A percentile compares a stretch with the other conserved stretches of the same genome.
Evolutionary conservation across 2,888 invertebrate genomes (phyloP).

Genomic region (Baccha elongata): DNA sequence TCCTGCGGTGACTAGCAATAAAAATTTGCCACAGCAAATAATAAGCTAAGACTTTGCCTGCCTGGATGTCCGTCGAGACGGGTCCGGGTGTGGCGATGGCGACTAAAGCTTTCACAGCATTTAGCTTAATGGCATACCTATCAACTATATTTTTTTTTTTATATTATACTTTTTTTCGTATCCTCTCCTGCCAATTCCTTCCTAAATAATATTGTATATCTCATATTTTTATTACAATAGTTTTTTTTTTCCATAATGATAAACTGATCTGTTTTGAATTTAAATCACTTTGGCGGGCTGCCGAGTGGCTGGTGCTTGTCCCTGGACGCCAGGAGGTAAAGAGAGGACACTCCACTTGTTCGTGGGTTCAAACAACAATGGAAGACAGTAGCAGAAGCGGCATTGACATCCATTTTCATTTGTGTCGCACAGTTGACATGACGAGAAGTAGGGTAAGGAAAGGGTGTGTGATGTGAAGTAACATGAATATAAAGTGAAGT

Average conservation of each 20-base stretch:
- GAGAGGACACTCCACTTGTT: neutral
- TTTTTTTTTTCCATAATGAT: constrained; percentile 65
- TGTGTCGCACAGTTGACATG: constrained; percentile 27
- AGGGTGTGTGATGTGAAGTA: constrained; percentile 11
- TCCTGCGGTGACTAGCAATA: constrained; percentile 63
- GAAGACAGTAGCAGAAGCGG: constrained; percentile 21
- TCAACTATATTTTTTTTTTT: neutral
- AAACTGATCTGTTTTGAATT: constrained; percentile 72
- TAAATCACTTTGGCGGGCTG: constrained; percentile 60
- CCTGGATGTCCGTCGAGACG: neutral
- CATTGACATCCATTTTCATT: constrained; percentile 68
- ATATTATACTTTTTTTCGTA: constrained; percentile 19
- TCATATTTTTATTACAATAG: constrained; percentile 66
- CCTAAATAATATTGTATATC: constrained; percentile 33
- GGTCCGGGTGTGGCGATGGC: constrained; percentile 27
- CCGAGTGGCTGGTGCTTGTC: constrained; percentile 9
- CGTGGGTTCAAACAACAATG: constrained; percentile 33
- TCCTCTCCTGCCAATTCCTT: constrained; percentile 33
- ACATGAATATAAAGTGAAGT: constrained; percentile 66
- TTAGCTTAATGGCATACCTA: constrained; percentile 62
- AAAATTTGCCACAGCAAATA: constrained; percentile 71
- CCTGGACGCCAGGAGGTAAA: neutral
- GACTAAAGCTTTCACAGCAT: constrained; percentile 65
- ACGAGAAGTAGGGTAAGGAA: neutral
- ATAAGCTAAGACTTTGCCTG: constrained; percentile 34